phyloP scores from a whole-genome alignment of 2,888 invertebrate genomes.

The Rhingia rostrata region DNA sequence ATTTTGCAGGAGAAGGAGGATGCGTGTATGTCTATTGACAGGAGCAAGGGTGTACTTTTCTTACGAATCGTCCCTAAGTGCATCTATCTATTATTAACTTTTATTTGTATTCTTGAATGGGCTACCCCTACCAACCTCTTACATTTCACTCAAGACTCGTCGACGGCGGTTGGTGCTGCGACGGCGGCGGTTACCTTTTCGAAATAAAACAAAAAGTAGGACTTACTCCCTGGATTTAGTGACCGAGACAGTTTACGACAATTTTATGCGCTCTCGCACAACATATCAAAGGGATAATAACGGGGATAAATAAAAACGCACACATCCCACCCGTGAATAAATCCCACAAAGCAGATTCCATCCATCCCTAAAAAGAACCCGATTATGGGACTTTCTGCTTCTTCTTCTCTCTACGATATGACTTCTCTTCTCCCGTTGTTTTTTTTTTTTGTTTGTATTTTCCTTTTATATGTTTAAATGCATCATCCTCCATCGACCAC shows the following conservation, averaged over 20 bases:
- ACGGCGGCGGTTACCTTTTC: conserved; percentile 31
- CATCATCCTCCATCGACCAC: conserved; percentile 72
- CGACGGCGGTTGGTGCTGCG: conserved; percentile 1
- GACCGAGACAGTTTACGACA: conserved; percentile 73
- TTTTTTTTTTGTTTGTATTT: conserved; percentile 32
- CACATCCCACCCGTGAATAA: conserved; percentile 58
- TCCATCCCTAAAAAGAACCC: conserved; percentile 59
- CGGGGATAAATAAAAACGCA: conserved; percentile 68
- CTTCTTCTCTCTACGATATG: conserved; percentile 26
- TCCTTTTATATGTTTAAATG: conserved; percentile 70
- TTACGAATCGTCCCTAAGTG: conserved; percentile 24
- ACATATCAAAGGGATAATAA: conserved; percentile 72
- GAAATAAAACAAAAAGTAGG: conserved; percentile 45
- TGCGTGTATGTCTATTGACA: background rate
- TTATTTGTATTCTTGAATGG: conserved; percentile 44
- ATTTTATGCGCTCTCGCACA: conserved; percentile 70
- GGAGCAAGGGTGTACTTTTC: background rate
- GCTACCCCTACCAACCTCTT: conserved; percentile 17
- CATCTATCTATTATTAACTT: conserved; percentile 65
- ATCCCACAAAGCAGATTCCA: conserved; percentile 57
- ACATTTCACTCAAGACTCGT: conserved; percentile 16
- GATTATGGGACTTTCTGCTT: conserved; percentile 62
- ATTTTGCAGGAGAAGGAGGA: conserved; percentile 1
- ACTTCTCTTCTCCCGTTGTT: too few species aligned
- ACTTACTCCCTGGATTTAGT: conserved; percentile 66